phyloP scores from a whole-genome alignment of 1,140 invertebrate species.

The Tetranychus cinnabarinus region DNA sequence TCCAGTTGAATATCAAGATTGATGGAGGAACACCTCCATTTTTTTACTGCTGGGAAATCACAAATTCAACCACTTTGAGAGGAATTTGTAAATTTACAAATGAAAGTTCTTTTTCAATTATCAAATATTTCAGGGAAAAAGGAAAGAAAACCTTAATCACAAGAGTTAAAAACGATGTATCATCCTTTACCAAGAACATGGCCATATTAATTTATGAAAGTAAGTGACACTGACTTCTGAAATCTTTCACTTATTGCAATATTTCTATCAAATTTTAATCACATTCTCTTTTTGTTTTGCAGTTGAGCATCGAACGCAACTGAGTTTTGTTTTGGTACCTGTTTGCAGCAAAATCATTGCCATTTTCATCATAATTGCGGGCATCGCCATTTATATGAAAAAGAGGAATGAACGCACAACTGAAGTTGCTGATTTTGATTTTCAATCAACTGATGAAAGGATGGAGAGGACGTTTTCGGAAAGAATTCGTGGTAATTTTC shows the following conservation, averaged over 20 bases:
- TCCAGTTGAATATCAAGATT: background rate
- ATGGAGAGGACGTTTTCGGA: conserved; percentile 63
- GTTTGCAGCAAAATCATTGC: conserved; percentile 48
- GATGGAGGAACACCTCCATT: background rate
- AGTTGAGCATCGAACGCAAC: conserved; percentile 45
- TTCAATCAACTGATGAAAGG: conserved; percentile 39
- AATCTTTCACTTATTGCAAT: too few species aligned
- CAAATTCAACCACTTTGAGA: too few species aligned
- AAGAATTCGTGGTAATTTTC: conserved; percentile 19
- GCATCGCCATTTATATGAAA: conserved; percentile 39
- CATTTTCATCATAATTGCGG: conserved; percentile 53
- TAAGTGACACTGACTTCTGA: conserved; percentile 20
- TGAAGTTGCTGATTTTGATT: conserved; percentile 68
- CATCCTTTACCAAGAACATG: conserved; percentile 35
- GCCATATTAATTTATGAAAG: conserved; percentile 56
- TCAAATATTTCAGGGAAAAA: conserved; percentile 37
- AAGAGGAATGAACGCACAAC: conserved; percentile 34
- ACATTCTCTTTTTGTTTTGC: conserved; percentile 21
- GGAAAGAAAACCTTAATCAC: conserved; percentile 42
- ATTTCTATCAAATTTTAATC: too few species aligned
- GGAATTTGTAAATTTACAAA: conserved; percentile 13
- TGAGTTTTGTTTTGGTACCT: conserved; percentile 61
- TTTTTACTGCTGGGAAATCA: background rate
- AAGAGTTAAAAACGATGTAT: conserved; percentile 44
- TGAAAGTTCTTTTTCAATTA: conserved; percentile 34